Conservation (phyloP, 1,140 invertebrate genomes). For the Ditylenchus dipsaci region DNA sequence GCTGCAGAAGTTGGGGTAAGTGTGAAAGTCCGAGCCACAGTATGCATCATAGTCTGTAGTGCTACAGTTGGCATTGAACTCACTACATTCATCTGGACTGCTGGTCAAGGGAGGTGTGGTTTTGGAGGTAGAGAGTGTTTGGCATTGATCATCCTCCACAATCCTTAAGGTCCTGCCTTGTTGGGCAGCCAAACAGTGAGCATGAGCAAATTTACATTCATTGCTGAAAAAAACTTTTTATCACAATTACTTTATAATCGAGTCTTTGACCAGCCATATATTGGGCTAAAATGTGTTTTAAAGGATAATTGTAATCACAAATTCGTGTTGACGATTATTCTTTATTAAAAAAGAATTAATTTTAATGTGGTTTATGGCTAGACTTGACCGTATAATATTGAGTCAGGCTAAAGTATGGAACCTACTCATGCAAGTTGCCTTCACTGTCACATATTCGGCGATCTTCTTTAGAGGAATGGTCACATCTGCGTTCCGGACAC, state of each 20-base stretch:
- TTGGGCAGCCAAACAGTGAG: conserved; percentile 47
- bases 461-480: conserved; percentile 1
- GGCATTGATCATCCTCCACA: conserved; percentile 37
- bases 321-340: no score
- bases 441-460: conserved; percentile 39
- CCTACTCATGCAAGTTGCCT: conserved; percentile 39
- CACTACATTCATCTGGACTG: no score
- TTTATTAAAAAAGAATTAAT: no score
- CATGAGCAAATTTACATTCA: conserved; percentile 44
- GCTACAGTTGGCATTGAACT: conserved; percentile 2
- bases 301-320: no score
- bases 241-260: no score
- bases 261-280: no score
- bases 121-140: background rate
- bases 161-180: conserved; percentile 35
- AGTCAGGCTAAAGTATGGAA: background rate
- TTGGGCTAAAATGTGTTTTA: no score
- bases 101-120: no score
- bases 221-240: conserved; percentile 37
- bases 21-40: conserved; percentile 50
- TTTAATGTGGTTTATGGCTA: no score
- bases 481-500: background rate
- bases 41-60: conserved; percentile 27
- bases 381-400: no score
- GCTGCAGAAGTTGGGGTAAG: conserved; percentile 39